These are phyloP conservation scores for Troglohyphantes excavatus DNA, from an alignment of 2,888 invertebrate species.

Conservation along the genomic window DNA sequence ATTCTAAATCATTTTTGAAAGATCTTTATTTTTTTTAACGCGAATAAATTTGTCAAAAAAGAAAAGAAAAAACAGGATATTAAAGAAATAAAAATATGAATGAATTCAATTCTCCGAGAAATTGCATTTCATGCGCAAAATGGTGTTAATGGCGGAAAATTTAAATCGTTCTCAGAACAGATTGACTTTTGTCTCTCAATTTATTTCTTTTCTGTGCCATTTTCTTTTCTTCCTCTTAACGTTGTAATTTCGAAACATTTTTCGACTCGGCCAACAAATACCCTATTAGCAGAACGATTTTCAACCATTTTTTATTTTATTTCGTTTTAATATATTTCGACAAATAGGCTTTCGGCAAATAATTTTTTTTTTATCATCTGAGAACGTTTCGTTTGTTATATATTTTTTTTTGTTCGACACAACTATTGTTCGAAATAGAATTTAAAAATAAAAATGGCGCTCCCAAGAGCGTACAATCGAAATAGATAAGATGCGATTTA, in stretches of 20 bases:
- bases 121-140: not conserved
- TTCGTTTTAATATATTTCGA: constrained; percentile 19
- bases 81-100: constrained; percentile 20
- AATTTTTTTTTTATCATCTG: not conserved
- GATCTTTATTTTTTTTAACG: not conserved
- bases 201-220: not conserved
- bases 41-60: constrained; percentile 2
- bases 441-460: not conserved
- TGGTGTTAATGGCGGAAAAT: constrained; percentile 35
- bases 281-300: constrained; percentile 30
- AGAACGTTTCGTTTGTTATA: not conserved
- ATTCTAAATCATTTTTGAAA: not conserved
- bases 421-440: constrained; percentile 12
- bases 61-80: not conserved
- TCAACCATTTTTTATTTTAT: not conserved
- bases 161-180: constrained; percentile 54
- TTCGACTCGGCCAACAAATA: constrained; percentile 11
- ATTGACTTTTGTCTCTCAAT: constrained; percentile 50
- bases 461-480: not conserved
- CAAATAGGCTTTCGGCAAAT: constrained; percentile 12
- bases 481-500: constrained; percentile 14
- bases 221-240: not conserved
- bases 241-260: not conserved
- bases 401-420: not conserved
- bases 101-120: constrained; percentile 24